Evolutionary conservation across 2,113 vertebrate genomes (phyloP).

Genomic region (Odobenus rosmarus): DNA sequence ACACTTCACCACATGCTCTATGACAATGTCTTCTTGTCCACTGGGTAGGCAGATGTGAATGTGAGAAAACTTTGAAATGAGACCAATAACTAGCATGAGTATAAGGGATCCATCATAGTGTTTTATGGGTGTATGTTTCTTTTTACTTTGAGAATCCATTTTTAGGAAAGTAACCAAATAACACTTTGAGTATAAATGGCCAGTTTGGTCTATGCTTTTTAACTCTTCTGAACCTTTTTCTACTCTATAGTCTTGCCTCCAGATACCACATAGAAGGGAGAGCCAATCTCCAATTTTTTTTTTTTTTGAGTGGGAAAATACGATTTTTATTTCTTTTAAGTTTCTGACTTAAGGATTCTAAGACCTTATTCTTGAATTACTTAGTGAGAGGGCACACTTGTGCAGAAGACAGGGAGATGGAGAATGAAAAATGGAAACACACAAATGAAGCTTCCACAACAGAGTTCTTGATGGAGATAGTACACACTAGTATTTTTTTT

Average conservation of each 20-base stretch:
- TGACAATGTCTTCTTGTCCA: background rate
- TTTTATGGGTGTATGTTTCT: background rate
- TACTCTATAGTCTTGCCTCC: background rate
- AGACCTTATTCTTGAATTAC: conserved; percentile 43
- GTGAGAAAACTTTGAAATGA: conserved; percentile 37
- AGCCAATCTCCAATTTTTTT: too few species aligned
- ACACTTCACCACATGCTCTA: background rate
- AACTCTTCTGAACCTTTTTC: background rate
- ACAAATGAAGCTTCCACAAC: conserved; percentile 5
- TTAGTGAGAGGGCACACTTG: background rate
- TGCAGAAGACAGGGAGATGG: background rate
- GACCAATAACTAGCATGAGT: background rate
- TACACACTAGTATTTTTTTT: background rate
- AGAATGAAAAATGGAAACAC: background rate
- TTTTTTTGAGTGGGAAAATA: conserved; percentile 20
- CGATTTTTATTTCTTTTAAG: background rate
- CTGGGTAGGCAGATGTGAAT: background rate
- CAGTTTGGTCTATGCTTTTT: background rate
- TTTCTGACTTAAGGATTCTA: conserved; percentile 51
- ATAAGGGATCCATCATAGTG: background rate
- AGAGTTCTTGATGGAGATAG: conserved; percentile 23
- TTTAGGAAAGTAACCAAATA: background rate
- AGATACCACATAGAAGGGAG: background rate
- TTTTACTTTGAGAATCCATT: background rate
- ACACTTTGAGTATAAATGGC: background rate